Conservation (phyloP, 2,797 vertebrate species). For the Miichthys miiuy region DNA sequence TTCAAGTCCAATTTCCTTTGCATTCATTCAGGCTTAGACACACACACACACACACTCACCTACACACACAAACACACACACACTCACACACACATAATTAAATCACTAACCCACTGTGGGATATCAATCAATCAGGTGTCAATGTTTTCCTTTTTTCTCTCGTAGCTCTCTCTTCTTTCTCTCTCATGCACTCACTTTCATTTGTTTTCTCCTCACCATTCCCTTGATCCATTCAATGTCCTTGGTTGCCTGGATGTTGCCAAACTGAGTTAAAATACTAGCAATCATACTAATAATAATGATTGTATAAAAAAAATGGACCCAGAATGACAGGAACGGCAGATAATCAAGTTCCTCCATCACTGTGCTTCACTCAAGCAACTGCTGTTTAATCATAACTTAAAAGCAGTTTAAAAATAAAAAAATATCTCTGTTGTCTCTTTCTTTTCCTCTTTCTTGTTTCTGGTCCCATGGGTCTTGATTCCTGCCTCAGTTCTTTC, state of each 20-base stretch:
- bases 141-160: slow-evolving; percentile 11
- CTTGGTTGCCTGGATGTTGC: slow-evolving; percentile 33
- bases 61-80: slow-evolving; percentile 25
- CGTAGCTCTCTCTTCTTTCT: neutral
- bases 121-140: slow-evolving; percentile 45
- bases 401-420: slow-evolving; percentile 54
- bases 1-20: slow-evolving; percentile 44
- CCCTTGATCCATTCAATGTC: slow-evolving; percentile 13
- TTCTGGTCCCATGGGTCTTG: slow-evolving; percentile 48
- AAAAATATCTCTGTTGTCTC: slow-evolving; percentile 42
- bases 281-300: slow-evolving; percentile 30
- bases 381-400: slow-evolving; percentile 62
- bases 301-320: slow-evolving; percentile 40
- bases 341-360: slow-evolving; percentile 56
- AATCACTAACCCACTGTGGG: slow-evolving; percentile 30
- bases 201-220: slow-evolving; percentile 36
- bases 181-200: neutral
- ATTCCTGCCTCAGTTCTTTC: slow-evolving; percentile 52
- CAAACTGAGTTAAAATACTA: slow-evolving; percentile 20
- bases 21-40: slow-evolving; percentile 35
- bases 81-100: slow-evolving; percentile 33
- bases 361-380: slow-evolving; percentile 54
- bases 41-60: slow-evolving; percentile 8
- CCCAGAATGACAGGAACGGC: slow-evolving; percentile 50
- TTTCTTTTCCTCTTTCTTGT: slow-evolving; percentile 44